phyloP scores from a whole-genome alignment of 30 jellyfish, hydroid and myxozoan species.

The Aurelia aurita complex sp. Pacific region DNA sequence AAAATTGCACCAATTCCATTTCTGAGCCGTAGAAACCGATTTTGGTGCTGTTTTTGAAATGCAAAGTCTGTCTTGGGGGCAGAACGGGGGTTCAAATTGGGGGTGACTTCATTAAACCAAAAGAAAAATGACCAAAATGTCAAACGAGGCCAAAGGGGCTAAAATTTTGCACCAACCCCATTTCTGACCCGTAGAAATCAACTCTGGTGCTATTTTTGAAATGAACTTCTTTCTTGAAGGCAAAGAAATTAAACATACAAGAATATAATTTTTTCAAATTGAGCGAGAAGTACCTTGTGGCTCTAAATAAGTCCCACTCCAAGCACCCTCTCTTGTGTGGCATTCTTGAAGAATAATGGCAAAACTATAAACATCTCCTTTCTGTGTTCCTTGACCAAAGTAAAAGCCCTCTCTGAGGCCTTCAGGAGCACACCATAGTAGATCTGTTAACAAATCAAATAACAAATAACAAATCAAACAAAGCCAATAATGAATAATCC shows the following conservation, averaged over 20 bases:
- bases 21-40: too few species aligned
- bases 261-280: too few species aligned
- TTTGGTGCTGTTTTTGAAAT: too few species aligned
- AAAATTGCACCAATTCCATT: too few species aligned
- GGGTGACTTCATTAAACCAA: background rate
- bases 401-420: constrained; percentile 57
- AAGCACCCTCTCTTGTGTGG: constrained; percentile 97
- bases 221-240: too few species aligned
- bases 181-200: too few species aligned
- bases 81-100: too few species aligned
- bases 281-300: constrained; percentile 63
- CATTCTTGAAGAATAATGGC: constrained; percentile 94
- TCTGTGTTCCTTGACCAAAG: constrained; percentile 77
- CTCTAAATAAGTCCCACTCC: constrained; percentile 82
- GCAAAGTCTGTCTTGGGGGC: too few species aligned
- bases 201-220: too few species aligned
- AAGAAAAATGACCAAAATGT: background rate
- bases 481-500: too few species aligned
- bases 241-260: too few species aligned
- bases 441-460: constrained; percentile 28
- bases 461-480: background rate
- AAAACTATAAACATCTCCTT: constrained; percentile 86
- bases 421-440: constrained; percentile 88
- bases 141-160: background rate
- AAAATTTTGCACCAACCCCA: too few species aligned